These are phyloP conservation scores for Megaleporinus macrocephalus DNA, from an alignment of 2,113 vertebrate genomes.

Conservation along the genomic window DNA sequence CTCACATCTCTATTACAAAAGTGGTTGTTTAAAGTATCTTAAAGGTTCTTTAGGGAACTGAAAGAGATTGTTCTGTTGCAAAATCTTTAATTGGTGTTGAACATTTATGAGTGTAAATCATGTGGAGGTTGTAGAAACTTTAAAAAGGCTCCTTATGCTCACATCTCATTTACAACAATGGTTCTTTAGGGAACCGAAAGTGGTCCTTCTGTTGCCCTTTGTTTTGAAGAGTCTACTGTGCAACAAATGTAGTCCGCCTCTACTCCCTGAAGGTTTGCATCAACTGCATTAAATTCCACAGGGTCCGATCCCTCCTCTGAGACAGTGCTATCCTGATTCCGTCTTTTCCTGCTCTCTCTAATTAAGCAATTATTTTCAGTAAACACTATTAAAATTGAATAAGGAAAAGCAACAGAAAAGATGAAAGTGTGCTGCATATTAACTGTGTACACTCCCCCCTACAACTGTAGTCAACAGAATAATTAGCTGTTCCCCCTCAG, in stretches of 20 bases:
- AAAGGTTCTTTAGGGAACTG: too few relatives aligned
- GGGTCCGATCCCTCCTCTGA: slow-evolving; percentile 35
- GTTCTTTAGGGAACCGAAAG: neutral
- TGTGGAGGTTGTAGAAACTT: too few relatives aligned
- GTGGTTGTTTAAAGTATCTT: too few relatives aligned
- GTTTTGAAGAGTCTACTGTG: slow-evolving; percentile 12
- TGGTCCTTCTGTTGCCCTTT: neutral
- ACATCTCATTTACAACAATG: neutral
- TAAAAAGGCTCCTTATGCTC: too few relatives aligned
- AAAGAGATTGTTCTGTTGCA: too few relatives aligned
- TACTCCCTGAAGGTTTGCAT: slow-evolving; percentile 68
- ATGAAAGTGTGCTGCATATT: slow-evolving; percentile 52
- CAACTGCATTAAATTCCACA: slow-evolving; percentile 19
- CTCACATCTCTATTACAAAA: too few relatives aligned
- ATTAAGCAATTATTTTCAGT: slow-evolving; percentile 60
- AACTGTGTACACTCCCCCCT: slow-evolving; percentile 58
- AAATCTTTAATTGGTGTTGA: too few relatives aligned
- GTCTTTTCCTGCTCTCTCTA: slow-evolving; percentile 45
- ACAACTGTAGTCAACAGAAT: slow-evolving; percentile 76
- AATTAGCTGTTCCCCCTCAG: slow-evolving; percentile 79
- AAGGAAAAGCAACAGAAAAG: slow-evolving; percentile 63
- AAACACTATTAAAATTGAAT: slow-evolving; percentile 69
- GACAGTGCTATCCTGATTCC: slow-evolving; percentile 22
- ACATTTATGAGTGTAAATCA: too few relatives aligned
- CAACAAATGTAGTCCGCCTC: slow-evolving; percentile 45